A percentile compares a stretch with the other conserved stretches of the same genome.
Conservation (phyloP, 2,888 invertebrate species). For the Dermolepida albohirtum region DNA sequence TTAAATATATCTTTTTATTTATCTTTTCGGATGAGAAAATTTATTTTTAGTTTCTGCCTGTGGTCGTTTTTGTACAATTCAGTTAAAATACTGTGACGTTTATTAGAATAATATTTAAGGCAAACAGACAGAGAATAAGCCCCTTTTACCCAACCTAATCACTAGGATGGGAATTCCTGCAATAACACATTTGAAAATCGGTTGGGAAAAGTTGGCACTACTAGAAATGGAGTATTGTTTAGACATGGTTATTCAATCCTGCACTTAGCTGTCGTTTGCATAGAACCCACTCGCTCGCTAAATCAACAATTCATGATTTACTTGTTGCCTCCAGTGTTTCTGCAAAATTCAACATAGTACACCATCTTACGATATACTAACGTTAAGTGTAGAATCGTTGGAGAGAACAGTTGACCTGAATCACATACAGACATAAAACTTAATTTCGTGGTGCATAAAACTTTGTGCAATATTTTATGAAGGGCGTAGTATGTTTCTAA, state of each 20-base stretch:
- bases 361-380: neutral
- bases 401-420: slow-evolving; percentile 39
- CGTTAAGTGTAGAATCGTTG: slow-evolving; percentile 3
- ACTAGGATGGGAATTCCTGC: slow-evolving; percentile 19
- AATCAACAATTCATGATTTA: slow-evolving; percentile 57
- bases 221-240: slow-evolving; percentile 53
- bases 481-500: slow-evolving; percentile 20
- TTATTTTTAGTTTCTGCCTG: slow-evolving; percentile 1
- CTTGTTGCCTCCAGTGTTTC: slow-evolving; percentile 54
- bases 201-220: slow-evolving; percentile 23
- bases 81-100: slow-evolving; percentile 30
- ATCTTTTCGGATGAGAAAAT: no score
- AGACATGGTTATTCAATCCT: slow-evolving; percentile 58
- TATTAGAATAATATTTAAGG: slow-evolving; percentile 44
- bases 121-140: slow-evolving; percentile 32
- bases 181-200: slow-evolving; percentile 40
- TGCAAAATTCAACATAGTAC: slow-evolving; percentile 35
- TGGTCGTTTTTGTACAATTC: slow-evolving; percentile 22
- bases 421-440: slow-evolving; percentile 41
- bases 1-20: no score
- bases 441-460: slow-evolving; percentile 39
- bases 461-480: slow-evolving; percentile 37
- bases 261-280: slow-evolving; percentile 58
- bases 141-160: slow-evolving; percentile 24
- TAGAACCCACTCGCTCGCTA: slow-evolving; percentile 52